These are phyloP conservation scores for Porites lobata DNA, from an alignment of 92 coral and sea anemone species.

Conservation along the genomic window DNA sequence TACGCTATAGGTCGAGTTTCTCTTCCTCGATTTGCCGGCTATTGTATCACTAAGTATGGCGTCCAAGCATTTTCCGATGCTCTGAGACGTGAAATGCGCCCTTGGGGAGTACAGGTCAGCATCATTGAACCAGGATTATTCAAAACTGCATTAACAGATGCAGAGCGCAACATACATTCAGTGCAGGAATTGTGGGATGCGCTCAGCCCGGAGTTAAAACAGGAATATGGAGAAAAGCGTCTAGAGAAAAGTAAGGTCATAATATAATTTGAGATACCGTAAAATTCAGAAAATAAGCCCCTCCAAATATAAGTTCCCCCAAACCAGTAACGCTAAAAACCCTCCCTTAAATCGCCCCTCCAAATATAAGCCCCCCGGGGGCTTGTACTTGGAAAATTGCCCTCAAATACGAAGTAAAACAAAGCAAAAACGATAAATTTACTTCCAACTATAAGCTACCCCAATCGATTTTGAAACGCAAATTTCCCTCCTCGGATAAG, in stretches of 20 bases:
- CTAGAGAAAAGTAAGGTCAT: conserved; percentile 62
- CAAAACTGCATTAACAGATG: conserved; percentile 64
- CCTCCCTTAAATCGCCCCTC: too few species aligned
- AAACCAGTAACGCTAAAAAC: too few species aligned
- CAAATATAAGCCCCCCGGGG: too few species aligned
- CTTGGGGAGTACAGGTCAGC: conserved; percentile 71
- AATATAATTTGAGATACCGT: too few species aligned
- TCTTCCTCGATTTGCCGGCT: conserved; percentile 53
- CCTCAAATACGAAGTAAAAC: too few species aligned
- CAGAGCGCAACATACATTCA: conserved; percentile 26
- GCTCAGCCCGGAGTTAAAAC: conserved; percentile 61
- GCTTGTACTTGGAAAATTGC: too few species aligned
- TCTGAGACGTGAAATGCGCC: conserved; percentile 75
- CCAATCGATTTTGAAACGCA: too few species aligned
- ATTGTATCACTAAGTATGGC: conserved; percentile 72
- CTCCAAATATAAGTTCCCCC: too few species aligned
- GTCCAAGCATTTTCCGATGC: conserved; percentile 88
- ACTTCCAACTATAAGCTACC: too few species aligned
- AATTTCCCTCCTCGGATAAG: too few species aligned
- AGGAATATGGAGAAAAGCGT: conserved; percentile 70
- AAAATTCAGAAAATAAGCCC: too few species aligned
- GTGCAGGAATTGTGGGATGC: conserved; percentile 63
- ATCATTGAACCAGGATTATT: conserved; percentile 81
- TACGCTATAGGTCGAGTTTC: conserved; percentile 54
- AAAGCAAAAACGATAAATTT: too few species aligned